phyloP scores from a whole-genome alignment of 2,797 vertebrate genomes.

The Semotilus atromaculatus region DNA sequence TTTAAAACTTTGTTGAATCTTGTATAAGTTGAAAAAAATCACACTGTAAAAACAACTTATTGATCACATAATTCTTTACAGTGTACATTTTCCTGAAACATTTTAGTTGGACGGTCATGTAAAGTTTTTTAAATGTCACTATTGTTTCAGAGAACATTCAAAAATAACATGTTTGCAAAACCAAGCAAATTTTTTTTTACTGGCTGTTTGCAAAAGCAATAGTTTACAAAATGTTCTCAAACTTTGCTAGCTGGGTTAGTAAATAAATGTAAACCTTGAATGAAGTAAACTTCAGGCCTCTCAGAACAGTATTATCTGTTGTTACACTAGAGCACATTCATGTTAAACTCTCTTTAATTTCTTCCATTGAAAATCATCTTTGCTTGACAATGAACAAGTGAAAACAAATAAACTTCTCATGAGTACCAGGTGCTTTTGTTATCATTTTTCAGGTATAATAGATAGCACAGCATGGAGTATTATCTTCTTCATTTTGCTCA shows the following conservation, averaged over 20 bases:
- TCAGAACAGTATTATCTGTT: neutral
- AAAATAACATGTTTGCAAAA: neutral
- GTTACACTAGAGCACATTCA: neutral
- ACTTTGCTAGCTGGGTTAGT: neutral
- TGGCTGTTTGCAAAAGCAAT: neutral
- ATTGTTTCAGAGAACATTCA: neutral
- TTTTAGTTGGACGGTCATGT: neutral
- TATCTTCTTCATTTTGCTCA: constrained; percentile 31
- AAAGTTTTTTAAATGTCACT: neutral
- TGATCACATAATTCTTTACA: too few relatives aligned
- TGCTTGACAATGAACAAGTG: constrained; percentile 15
- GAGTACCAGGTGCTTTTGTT: constrained; percentile 38
- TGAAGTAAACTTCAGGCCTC: neutral
- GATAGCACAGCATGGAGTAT: constrained; percentile 27
- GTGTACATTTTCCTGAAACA: neutral
- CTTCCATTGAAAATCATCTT: neutral
- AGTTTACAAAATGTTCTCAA: too few relatives aligned
- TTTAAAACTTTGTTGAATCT: too few relatives aligned
- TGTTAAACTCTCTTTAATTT: neutral
- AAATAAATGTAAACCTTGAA: neutral
- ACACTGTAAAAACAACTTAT: too few relatives aligned
- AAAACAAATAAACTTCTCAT: constrained; percentile 12
- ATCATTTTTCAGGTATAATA: constrained; percentile 11
- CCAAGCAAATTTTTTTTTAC: too few relatives aligned
- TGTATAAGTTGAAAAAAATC: too few relatives aligned